Conservation (phyloP, 1,140 invertebrate species). For the Pentalonia nigronervosa region DNA sequence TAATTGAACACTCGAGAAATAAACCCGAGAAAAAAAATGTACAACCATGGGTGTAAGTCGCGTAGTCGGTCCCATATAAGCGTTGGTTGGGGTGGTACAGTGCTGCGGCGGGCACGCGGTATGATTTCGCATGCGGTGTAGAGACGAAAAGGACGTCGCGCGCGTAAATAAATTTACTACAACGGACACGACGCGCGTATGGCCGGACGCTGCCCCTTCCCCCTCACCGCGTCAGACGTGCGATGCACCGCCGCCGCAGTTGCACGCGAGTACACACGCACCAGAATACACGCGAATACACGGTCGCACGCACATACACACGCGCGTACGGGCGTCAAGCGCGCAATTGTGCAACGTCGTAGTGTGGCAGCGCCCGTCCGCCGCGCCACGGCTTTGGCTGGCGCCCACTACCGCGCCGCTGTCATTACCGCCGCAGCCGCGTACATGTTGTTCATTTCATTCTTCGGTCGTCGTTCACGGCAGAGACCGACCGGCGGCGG, state of each 20-base stretch:
- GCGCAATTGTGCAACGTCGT: slow-evolving; percentile 48
- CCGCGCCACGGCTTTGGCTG: background rate
- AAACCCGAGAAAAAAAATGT: too few species aligned
- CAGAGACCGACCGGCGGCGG: background rate
- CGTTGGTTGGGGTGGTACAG: background rate
- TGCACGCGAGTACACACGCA: background rate
- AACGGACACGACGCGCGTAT: background rate
- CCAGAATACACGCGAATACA: background rate
- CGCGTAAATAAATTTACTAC: background rate
- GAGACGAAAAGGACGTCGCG: background rate
- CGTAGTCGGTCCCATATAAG: background rate
- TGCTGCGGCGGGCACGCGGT: background rate
- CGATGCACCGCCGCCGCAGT: slow-evolving; percentile 1
- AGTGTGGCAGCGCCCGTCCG: background rate
- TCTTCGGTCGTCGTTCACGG: background rate
- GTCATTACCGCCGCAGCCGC: background rate
- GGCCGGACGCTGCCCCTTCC: background rate
- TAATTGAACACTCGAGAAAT: background rate
- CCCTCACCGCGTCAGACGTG: background rate
- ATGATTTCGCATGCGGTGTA: background rate
- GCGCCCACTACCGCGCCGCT: slow-evolving; percentile 27
- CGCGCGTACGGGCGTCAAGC: background rate
- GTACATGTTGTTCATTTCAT: slow-evolving; percentile 36
- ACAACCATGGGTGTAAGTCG: too few species aligned
- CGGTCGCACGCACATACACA: background rate